These are phyloP conservation scores for Elaphurus davidianus DNA, from an alignment of 2,113 vertebrate species.

Conservation along the genomic window DNA sequence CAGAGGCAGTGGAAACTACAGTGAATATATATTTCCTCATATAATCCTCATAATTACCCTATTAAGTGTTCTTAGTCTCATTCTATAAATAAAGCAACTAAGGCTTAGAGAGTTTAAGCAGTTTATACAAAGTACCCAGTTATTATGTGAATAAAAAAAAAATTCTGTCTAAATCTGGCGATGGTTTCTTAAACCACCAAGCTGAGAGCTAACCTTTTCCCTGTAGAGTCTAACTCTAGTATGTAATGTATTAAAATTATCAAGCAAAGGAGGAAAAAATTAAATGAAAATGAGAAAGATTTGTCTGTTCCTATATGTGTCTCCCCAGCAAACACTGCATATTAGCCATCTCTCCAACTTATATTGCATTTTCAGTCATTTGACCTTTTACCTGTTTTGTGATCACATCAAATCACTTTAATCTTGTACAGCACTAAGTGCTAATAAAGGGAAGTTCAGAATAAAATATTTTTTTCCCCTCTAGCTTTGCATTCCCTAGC, in stretches of 20 bases:
- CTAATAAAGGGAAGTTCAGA: background rate
- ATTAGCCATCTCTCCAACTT: background rate
- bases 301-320: background rate
- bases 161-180: background rate
- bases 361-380: background rate
- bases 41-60: background rate
- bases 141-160: background rate
- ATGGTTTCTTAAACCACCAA: background rate
- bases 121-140: background rate
- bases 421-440: background rate
- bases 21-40: background rate
- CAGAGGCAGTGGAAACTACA: background rate
- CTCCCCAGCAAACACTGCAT: background rate
- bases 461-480: background rate
- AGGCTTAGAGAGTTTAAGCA: background rate
- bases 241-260: background rate
- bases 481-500: background rate
- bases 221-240: background rate
- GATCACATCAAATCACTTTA: background rate
- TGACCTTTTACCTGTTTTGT: background rate
- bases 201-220: background rate
- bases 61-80: background rate
- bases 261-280: background rate
- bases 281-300: background rate
- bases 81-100: background rate